Base-by-base conservation (phyloP, 2,113 vertebrate genomes). In the Hippopotamus amphibius region DNA sequence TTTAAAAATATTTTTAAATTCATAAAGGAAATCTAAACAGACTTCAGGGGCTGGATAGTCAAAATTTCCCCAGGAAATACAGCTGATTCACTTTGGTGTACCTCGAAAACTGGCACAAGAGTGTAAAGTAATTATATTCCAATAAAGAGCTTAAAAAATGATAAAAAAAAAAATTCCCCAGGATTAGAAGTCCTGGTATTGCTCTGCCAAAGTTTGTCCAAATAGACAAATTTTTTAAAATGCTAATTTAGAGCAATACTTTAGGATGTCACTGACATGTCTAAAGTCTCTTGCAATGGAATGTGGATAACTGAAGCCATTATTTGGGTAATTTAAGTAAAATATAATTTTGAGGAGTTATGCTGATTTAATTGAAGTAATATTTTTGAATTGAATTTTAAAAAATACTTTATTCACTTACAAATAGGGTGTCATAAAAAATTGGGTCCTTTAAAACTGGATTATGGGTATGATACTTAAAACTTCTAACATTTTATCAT, bases 321-420 rank as follows among this genome's bases (percentile, higher is more conserved):
- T 77, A 65, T 95, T 79, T 87, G 69, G 24, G 37, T 48, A 57
- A 95, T 87, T 97, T 89, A 92, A 63, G n/a, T 82, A 81, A 95
- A 96, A 93, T 81, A 30, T 22, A 21, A 82, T 37, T 95, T 93
- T 93, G 28, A 72, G 46, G 5, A 83, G 65, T 90, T 93, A 95
- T 86, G 11, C 24, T 86, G 50, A 87, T 69, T 55, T 68, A 74
- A 41, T 84, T 72, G 50, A 88, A 90, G 89, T 88, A 72, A 84
- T 50, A 57, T 82, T 71, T 97, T 92, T 48, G 21, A n/a, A 46
- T 65, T 92, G 16, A 95, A n/a, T 65, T 72, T 63, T 61, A 46
- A 55, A 95, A 79, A 88, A n/a, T 41, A 48, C 76, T 92, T 84
- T 6, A 71, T 82, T 96, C 22, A 50, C 10, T 21, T 63, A 79